Evolutionary conservation across 2,113 vertebrate species (phyloP).

Genomic region (Psophia crepitans): DNA sequence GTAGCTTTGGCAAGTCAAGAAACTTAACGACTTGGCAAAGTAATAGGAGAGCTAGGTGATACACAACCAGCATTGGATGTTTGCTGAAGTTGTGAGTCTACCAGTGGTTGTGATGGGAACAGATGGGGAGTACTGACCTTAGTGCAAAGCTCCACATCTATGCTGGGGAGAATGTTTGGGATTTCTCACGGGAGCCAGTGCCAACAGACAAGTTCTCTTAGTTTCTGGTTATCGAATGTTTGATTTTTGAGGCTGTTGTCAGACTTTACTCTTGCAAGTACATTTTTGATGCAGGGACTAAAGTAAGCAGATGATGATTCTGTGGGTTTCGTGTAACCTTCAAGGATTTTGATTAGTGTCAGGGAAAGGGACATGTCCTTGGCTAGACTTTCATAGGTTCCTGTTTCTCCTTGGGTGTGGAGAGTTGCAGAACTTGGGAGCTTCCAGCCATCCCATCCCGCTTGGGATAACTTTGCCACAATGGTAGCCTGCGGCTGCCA

Average conservation of each 20-base stretch:
- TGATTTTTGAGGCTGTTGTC: not conserved
- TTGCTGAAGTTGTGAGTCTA: not conserved
- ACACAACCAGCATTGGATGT: not conserved
- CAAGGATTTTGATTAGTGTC: not conserved
- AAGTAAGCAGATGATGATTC: not conserved
- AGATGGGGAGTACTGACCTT: not conserved
- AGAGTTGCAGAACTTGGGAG: not conserved
- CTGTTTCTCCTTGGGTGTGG: not conserved
- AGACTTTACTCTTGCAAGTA: not conserved
- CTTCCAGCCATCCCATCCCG: fast-evolving
- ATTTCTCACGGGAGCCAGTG: not conserved
- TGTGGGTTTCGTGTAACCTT: not conserved
- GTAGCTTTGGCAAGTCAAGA: not conserved
- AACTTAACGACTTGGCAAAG: not conserved
- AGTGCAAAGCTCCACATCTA: not conserved
- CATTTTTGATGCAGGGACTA: not conserved
- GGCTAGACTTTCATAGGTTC: not conserved
- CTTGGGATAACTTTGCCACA: not conserved
- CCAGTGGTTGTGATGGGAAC: not conserved
- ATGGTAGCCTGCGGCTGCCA: not conserved
- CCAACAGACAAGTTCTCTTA: not conserved
- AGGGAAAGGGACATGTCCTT: not conserved
- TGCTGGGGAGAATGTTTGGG: not conserved
- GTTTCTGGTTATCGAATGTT: not conserved
- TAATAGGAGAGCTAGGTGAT: not conserved